A percentile compares a stretch with the other conserved stretches of the same genome.
phyloP scores from a whole-genome alignment of 2,113 vertebrate species.

The Urocynchramus pylzowi region DNA sequence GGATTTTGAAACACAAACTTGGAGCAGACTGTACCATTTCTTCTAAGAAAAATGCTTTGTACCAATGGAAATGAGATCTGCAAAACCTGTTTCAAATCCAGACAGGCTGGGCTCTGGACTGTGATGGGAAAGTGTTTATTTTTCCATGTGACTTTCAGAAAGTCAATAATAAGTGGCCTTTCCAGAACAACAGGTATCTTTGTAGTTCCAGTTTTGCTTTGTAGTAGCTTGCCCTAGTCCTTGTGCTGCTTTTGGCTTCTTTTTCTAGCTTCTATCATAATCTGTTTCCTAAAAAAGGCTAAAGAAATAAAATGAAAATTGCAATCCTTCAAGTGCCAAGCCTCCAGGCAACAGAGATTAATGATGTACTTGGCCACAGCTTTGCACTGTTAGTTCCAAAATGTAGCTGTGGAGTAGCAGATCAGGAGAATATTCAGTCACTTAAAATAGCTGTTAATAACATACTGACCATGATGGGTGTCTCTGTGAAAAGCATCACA shows the following conservation, averaged over 20 bases:
- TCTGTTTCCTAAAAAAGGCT: not conserved
- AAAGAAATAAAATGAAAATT: not conserved
- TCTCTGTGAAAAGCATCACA: not conserved
- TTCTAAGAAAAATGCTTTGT: not conserved
- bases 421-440: not conserved
- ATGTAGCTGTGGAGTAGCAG: not conserved
- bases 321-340: not conserved
- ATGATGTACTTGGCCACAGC: not conserved
- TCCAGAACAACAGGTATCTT: conserved; percentile 23
- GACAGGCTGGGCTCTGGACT: not conserved
- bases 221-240: not conserved
- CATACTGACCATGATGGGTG: not conserved
- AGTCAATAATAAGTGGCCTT: not conserved
- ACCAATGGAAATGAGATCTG: not conserved
- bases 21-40: not conserved
- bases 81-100: not conserved
- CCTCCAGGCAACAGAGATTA: not conserved
- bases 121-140: not conserved
- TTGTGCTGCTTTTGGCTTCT: not conserved
- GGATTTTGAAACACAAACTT: not conserved
- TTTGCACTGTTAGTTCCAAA: not conserved
- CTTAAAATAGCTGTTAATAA: not conserved
- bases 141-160: conserved; percentile 5
- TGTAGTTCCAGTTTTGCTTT: not conserved
- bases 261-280: not conserved